Conservation (phyloP, 2,113 vertebrate species). For the Sebastes fasciatus region DNA sequence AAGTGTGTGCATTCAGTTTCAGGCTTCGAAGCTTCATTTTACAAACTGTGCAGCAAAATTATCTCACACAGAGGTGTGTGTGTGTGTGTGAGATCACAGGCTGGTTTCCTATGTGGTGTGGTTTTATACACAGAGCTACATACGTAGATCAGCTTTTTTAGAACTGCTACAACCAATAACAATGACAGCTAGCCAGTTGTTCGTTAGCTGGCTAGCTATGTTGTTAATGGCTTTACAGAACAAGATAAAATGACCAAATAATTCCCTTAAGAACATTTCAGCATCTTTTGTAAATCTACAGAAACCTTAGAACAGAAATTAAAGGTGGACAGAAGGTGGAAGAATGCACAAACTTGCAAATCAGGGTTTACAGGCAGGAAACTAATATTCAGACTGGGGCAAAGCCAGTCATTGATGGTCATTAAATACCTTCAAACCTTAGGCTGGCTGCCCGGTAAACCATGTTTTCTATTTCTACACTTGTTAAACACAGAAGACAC, state of each 20-base stretch:
- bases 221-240: background rate
- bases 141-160: background rate
- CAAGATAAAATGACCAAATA: background rate
- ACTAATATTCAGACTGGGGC: background rate
- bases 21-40: background rate
- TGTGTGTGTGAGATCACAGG: background rate
- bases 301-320: background rate
- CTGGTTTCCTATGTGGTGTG: background rate
- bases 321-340: background rate
- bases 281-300: background rate
- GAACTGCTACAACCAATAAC: background rate
- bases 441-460: background rate
- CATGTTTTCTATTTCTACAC: background rate
- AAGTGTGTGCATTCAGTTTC: background rate
- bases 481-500: background rate
- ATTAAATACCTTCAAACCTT: background rate
- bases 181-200: background rate
- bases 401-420: background rate
- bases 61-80: background rate
- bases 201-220: too few species aligned
- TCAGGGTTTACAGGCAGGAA: background rate
- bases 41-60: too few species aligned
- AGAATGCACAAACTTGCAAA: background rate
- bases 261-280: background rate
- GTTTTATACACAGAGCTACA: background rate